Percentiles rank a stretch among this genome's conserved stretches.
phyloP scores from a whole-genome alignment of 30 jellyfish, hydroid and myxozoan species.

The Euphysa ruthae region DNA sequence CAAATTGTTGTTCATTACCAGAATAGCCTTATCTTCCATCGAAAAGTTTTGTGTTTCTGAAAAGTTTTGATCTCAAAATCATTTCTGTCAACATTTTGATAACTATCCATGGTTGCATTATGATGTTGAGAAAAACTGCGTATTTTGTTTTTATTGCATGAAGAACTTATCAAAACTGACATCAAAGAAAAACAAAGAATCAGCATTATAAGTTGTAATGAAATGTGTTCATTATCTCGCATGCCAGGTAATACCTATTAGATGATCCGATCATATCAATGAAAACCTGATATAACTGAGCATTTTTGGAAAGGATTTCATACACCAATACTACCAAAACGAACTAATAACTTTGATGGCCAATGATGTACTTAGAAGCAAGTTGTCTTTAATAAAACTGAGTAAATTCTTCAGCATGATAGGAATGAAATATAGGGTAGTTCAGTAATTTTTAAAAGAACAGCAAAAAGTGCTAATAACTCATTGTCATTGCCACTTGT shows the following conservation, averaged over 20 bases:
- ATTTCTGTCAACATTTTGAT: slow-evolving; percentile 32
- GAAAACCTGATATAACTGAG: not conserved
- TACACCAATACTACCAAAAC: slow-evolving; percentile 8
- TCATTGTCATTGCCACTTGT: too few relatives aligned
- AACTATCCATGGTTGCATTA: slow-evolving; percentile 41
- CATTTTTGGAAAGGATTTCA: not conserved
- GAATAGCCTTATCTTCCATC: too few relatives aligned
- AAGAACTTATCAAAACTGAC: slow-evolving; percentile 20
- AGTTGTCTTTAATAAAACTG: not conserved
- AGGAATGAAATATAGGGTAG: too few relatives aligned
- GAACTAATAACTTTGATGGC: not conserved
- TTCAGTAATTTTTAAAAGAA: too few relatives aligned
- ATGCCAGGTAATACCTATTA: slow-evolving; percentile 18
- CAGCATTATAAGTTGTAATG: slow-evolving; percentile 36
- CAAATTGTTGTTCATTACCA: too few relatives aligned
- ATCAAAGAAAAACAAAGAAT: slow-evolving; percentile 30
- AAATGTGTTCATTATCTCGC: slow-evolving; percentile 9
- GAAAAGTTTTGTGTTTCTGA: too few relatives aligned
- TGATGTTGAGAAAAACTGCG: slow-evolving; percentile 9
- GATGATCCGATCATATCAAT: slow-evolving; percentile 28
- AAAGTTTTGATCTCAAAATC: too few relatives aligned
- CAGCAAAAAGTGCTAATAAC: too few relatives aligned
- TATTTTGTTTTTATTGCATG: slow-evolving; percentile 9
- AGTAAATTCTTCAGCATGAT: slow-evolving; percentile 15
- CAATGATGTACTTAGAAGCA: slow-evolving; percentile 4